phyloP scores from a whole-genome alignment of 2,888 invertebrate genomes.

The Julus scanicus region DNA sequence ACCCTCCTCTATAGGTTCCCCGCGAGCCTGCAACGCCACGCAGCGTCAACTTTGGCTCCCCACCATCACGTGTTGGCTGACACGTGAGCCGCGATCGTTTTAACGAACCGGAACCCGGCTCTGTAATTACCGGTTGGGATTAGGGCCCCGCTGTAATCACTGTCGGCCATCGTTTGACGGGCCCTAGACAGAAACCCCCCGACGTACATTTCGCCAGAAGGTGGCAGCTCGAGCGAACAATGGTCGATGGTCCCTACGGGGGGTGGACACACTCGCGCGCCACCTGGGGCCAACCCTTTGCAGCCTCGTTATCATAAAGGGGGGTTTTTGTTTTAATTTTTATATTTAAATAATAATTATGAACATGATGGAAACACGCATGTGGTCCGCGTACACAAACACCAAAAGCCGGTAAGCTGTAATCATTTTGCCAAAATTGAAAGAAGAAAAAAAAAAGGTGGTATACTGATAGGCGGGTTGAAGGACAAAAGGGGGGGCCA shows the following conservation, averaged over 20 bases:
- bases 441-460: neutral
- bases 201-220: neutral
- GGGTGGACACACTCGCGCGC: neutral
- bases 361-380: neutral
- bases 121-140: slow-evolving; percentile 46
- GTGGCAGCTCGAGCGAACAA: neutral
- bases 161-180: neutral
- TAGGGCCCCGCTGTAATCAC: neutral
- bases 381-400: neutral
- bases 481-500: neutral
- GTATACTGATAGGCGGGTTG: neutral
- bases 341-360: neutral
- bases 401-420: neutral
- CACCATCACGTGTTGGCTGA: neutral
- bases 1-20: neutral
- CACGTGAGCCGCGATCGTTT: slow-evolving; percentile 40
- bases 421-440: slow-evolving; percentile 1
- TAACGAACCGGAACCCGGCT: slow-evolving; percentile 46
- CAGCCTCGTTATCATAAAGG: neutral
- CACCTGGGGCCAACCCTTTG: neutral
- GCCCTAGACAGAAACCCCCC: too few relatives aligned
- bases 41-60: slow-evolving; percentile 32
- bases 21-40: slow-evolving; percentile 4
- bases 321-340: neutral
- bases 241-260: neutral